phyloP scores from a whole-genome alignment of 2,113 vertebrate species.

The Ictalurus furcatus region DNA sequence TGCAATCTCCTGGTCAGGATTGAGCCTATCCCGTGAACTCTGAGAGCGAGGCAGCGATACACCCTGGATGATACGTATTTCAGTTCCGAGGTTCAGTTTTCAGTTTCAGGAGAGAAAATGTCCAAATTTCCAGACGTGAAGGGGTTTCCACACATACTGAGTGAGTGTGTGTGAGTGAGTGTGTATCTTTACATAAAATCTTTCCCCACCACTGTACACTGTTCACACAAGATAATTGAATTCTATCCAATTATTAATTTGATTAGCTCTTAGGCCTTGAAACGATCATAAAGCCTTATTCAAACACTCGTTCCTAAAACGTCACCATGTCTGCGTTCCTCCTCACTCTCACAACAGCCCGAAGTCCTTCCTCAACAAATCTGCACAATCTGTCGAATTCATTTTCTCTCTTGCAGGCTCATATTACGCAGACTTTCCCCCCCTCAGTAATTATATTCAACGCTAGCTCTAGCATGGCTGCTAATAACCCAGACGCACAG shows the following conservation, averaged over 20 bases:
- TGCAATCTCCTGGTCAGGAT: neutral
- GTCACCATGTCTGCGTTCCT: neutral
- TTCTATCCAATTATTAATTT: slow-evolving; percentile 40
- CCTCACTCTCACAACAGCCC: neutral
- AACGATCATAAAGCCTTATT: neutral
- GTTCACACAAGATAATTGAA: slow-evolving; percentile 15
- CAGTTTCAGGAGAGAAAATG: neutral
- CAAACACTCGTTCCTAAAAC: neutral
- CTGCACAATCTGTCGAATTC: slow-evolving; percentile 28
- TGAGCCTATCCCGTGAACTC: neutral
- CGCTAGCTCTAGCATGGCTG: slow-evolving; percentile 2
- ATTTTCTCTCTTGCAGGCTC: slow-evolving; percentile 8
- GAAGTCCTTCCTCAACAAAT: slow-evolving; percentile 7
- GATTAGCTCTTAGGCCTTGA: slow-evolving; percentile 18
- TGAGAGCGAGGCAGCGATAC: neutral
- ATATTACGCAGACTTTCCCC: neutral
- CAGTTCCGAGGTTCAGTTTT: neutral
- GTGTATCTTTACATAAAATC: neutral
- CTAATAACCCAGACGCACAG: neutral
- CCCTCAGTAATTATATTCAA: slow-evolving; percentile 24
- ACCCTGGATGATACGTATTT: neutral
- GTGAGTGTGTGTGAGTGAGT: neutral
- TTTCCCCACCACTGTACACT: neutral
- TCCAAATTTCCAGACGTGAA: neutral
- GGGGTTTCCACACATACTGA: neutral